A percentile compares a stretch with the other conserved stretches of the same genome.
Evolutionary conservation across 2,888 invertebrate species (phyloP).

Genomic region (Hemicrepidius hirtus): DNA sequence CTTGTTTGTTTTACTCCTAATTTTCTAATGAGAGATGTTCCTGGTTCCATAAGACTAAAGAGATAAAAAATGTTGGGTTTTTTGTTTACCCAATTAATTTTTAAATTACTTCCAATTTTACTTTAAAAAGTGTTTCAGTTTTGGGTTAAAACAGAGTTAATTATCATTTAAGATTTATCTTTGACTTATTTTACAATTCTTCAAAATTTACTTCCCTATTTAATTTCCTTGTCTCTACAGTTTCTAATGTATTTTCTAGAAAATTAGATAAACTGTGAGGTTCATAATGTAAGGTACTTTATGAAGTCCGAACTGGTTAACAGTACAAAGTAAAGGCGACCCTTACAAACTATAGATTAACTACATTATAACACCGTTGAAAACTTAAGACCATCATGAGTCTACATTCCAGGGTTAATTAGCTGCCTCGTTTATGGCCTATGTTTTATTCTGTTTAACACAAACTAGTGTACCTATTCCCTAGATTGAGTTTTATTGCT

Average conservation of each 20-base stretch:
- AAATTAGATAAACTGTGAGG: too few species aligned
- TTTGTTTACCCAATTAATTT: too few species aligned
- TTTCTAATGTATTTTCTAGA: too few species aligned
- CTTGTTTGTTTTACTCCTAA: not conserved
- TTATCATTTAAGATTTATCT: too few species aligned
- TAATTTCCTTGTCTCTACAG: too few species aligned
- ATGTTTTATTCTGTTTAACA: slow-evolving; percentile 50
- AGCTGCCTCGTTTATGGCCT: slow-evolving; percentile 53
- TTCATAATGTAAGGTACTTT: not conserved
- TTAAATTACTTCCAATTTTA: too few species aligned
- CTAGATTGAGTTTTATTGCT: slow-evolving; percentile 1
- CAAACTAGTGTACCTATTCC: slow-evolving; percentile 11
- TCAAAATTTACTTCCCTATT: too few species aligned
- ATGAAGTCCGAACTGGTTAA: not conserved
- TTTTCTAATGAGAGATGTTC: not conserved
- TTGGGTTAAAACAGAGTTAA: too few species aligned
- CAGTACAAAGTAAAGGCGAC: not conserved
- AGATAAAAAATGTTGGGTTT: too few species aligned
- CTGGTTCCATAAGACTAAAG: too few species aligned
- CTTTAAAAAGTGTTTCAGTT: too few species aligned
- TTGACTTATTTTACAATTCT: too few species aligned
- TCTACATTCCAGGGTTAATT: slow-evolving; percentile 48
- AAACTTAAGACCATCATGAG: not conserved
- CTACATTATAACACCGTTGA: slow-evolving; percentile 2
- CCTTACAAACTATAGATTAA: not conserved